Conservation (phyloP, 1,140 invertebrate genomes). For the Choristoneura fumiferana region DNA sequence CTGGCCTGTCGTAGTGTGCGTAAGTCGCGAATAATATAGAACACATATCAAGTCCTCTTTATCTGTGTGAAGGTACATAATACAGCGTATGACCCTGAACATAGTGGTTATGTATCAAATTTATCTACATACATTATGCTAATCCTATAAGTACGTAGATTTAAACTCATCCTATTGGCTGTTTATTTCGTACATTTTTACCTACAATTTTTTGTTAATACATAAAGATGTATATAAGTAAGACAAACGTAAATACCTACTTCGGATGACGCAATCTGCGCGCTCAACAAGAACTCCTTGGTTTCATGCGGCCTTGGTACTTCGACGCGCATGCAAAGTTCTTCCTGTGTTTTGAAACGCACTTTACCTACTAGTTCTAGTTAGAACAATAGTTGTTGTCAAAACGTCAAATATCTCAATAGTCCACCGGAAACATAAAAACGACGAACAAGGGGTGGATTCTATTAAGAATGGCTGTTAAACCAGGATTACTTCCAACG, state of each 20-base stretch:
- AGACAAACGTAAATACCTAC: not conserved
- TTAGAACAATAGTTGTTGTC: conserved; percentile 41
- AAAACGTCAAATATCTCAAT: conserved; percentile 45
- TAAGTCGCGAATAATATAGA: conserved; percentile 63
- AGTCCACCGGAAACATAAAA: conserved; percentile 55
- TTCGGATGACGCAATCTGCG: not conserved
- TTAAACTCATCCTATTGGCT: conserved; percentile 26
- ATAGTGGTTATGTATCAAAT: not conserved
- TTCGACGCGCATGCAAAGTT: conserved; percentile 45
- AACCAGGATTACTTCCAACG: conserved; percentile 55
- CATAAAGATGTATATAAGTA: conserved; percentile 3
- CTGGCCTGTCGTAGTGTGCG: conserved; percentile 30
- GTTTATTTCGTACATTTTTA: not conserved
- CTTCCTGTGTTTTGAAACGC: conserved; percentile 30
- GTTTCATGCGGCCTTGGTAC: conserved; percentile 48
- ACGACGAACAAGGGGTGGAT: conserved; percentile 48
- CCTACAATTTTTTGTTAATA: not conserved
- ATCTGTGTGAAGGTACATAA: conserved; percentile 16
- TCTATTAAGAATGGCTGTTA: conserved; percentile 46
- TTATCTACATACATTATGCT: not conserved
- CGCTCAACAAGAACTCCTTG: conserved; percentile 35
- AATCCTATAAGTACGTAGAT: conserved; percentile 15
- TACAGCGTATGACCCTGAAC: not conserved
- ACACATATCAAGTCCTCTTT: conserved; percentile 32
- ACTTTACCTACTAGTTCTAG: conserved; percentile 27